Conservation (phyloP, 2,113 vertebrate species). For the Microcebus griseorufus region DNA sequence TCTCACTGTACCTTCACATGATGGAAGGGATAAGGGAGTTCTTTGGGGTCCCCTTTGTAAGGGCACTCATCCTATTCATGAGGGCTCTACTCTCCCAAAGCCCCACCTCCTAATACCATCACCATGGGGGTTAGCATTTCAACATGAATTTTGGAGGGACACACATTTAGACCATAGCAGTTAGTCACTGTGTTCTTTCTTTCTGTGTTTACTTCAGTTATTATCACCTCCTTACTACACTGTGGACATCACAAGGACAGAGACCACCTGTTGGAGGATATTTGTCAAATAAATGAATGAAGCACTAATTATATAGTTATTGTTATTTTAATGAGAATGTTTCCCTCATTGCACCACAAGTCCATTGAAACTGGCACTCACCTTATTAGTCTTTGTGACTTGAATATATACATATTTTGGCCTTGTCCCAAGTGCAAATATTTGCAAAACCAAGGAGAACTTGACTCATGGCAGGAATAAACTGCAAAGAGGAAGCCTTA, state of each 20-base stretch:
- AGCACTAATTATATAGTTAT: not conserved
- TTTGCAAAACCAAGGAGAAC: constrained; percentile 30
- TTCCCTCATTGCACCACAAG: not conserved
- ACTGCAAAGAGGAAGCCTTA: not conserved
- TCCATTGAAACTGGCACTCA: too few species aligned
- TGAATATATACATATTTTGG: not conserved
- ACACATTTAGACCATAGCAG: not conserved
- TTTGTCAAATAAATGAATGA: not conserved
- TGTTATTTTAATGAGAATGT: not conserved
- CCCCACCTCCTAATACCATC: not conserved
- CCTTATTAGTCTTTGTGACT: not conserved
- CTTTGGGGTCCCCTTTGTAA: not conserved
- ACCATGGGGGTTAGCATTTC: not conserved
- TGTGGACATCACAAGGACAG: not conserved
- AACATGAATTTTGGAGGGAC: not conserved
- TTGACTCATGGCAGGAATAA: not conserved
- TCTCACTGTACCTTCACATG: not conserved
- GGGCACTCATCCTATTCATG: too few species aligned
- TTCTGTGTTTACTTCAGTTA: not conserved
- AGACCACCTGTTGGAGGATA: not conserved
- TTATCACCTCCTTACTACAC: not conserved
- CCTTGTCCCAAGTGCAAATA: not conserved
- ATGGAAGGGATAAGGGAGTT: not conserved
- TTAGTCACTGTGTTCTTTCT: not conserved
- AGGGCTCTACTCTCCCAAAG: not conserved